Percentiles rank a stretch among this genome's conserved stretches.
These are phyloP conservation scores for Poecile montanus DNA, from an alignment of 2,797 vertebrate genomes.

Conservation along the genomic window DNA sequence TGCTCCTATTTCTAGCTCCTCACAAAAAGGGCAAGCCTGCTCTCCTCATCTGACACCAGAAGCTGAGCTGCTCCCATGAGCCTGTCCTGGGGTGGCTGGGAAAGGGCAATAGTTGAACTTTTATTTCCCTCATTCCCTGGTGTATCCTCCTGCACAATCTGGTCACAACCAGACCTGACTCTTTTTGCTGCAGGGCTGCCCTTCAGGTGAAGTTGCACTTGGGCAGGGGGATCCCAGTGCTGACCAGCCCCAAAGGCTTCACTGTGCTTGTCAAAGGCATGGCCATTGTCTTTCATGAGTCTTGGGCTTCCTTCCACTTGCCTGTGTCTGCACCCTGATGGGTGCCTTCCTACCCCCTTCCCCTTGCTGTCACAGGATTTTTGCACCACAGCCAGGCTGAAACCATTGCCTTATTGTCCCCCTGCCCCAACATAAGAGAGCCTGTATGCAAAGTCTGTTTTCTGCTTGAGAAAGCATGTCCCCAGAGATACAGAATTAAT, in stretches of 20 bases:
- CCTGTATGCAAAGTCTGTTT: neutral
- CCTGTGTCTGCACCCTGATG: fast-evolving
- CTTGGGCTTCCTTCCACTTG: neutral
- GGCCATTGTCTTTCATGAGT: fast-evolving
- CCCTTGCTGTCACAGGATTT: neutral
- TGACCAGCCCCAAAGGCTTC: neutral
- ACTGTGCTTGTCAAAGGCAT: neutral
- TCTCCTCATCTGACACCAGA: neutral
- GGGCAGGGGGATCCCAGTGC: fast-evolving
- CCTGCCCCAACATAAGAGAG: neutral
- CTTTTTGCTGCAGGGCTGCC: neutral
- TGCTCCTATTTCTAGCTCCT: neutral
- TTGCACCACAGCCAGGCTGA: neutral
- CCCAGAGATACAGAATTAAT: neutral
- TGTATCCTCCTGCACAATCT: fast-evolving
- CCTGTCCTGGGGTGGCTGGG: neutral
- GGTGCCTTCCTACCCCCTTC: neutral
- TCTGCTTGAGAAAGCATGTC: neutral
- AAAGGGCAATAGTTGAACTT: neutral
- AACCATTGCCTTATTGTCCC: neutral
- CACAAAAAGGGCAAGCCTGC: neutral
- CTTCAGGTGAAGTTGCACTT: neutral
- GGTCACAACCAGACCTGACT: neutral
- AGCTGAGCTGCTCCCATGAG: neutral
- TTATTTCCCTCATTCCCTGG: neutral